Percentiles rank a stretch among this genome's conserved stretches.
Conservation (phyloP, 2,797 vertebrate genomes). For the Phoxinus dragarum region DNA sequence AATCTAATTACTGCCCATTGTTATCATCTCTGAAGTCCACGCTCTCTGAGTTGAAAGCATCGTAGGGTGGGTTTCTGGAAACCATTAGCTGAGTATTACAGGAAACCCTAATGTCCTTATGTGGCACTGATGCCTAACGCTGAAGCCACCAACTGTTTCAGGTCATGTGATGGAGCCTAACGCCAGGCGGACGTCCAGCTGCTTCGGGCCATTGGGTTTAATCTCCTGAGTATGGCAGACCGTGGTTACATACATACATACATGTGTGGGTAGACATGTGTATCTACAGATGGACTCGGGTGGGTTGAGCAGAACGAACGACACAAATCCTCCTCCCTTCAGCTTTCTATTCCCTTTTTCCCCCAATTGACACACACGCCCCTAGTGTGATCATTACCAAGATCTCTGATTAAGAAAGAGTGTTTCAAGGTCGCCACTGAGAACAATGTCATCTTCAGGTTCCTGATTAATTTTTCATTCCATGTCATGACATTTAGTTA, state of each 20-base stretch:
- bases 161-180: conserved; percentile 21
- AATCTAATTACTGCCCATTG: conserved; percentile 18
- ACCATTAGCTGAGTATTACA: conserved; percentile 44
- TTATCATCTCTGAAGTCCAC: conserved; percentile 28
- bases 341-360: conserved; percentile 20
- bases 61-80: conserved; percentile 9
- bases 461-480: not conserved
- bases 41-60: not conserved
- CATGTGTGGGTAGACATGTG: conserved; percentile 21
- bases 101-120: conserved; percentile 37
- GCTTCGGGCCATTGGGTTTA: conserved; percentile 33
- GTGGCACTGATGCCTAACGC: conserved; percentile 12
- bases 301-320: not conserved
- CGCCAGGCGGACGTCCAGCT: conserved; percentile 27
- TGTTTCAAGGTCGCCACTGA: conserved; percentile 44
- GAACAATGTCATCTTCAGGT: conserved; percentile 5
- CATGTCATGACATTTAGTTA: not conserved
- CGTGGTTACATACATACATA: not conserved
- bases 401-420: conserved; percentile 35
- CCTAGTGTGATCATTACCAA: conserved; percentile 33
- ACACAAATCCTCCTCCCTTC: conserved; percentile 6
- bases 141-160: conserved; percentile 32
- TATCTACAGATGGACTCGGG: conserved; percentile 23
- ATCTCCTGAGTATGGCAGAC: conserved; percentile 23
- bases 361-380: conserved; percentile 5